Base-by-base conservation (phyloP, 2,888 invertebrate genomes). In the Dolichomitus sp. region DNA sequence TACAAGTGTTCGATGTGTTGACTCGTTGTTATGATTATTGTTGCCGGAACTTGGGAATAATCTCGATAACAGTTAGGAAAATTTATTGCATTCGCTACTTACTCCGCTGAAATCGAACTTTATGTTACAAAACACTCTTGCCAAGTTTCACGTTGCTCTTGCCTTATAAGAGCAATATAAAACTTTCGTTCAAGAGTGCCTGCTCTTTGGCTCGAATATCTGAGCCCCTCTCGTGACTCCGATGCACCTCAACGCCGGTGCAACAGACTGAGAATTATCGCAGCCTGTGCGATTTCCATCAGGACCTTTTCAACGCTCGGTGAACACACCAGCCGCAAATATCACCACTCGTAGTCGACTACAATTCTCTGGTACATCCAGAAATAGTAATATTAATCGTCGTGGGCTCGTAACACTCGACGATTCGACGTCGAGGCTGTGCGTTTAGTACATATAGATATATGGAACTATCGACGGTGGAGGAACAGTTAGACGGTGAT, bases 371-470 rank as follows among this genome's bases (percentile, higher is more conserved):
- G n/a, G 30, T 45, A 57, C 45, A 70, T 72, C 45, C 70, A 72
- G 59, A 72, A 72, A 72, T 72, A 72, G 70, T 59, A 59, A 33
- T 72, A 72, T 72, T 59, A 59, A 72, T 59, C 70, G 45, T 57
- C n/a, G 17, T 30, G 42, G 17, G 17, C 27, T 45, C 45, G 59
- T 59, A 70, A 70, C 37, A 11, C 23, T 69, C 40, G 54, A 9
- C 52, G 69, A 40, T 69, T 19, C 54, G 7, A 54, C 40, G 40
- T 54, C 52, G 19, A 19, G 9, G 37, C 50, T 52, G 52, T 27
- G 14, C 12, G 23, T 23, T 45, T 42, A 45, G 37, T 40, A 23
- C 23, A 23, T 23, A 52, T 50, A 33, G 30, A 19, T 50, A 52
- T 52, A 6, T 52, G 30, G 30, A 66, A 66, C 30, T 52, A 52